Conservation (phyloP, 2,113 vertebrate genomes). For the Actinemys pallida region DNA sequence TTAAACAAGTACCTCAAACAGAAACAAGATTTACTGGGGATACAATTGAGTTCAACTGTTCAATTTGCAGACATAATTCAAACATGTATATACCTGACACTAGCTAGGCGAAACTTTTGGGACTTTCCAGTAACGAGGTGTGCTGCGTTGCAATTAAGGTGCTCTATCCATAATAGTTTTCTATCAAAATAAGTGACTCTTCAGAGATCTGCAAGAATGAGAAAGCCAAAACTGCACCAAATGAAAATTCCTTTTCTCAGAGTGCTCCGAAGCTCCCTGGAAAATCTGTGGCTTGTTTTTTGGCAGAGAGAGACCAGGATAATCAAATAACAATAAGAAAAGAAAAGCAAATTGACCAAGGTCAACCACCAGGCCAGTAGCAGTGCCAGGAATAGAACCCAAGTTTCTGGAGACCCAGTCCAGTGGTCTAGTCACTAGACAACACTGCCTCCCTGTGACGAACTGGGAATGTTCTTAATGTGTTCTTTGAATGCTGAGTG, state of each 20-base stretch:
- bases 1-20: slow-evolving; percentile 9
- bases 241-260: not conserved
- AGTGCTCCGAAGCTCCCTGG: not conserved
- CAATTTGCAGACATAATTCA: not conserved
- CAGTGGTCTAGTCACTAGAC: not conserved
- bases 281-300: not conserved
- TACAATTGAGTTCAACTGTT: not conserved
- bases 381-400: not conserved
- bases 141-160: not conserved
- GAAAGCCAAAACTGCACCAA: not conserved
- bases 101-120: not conserved
- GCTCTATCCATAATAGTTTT: not conserved
- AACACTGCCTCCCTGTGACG: not conserved
- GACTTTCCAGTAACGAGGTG: not conserved
- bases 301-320: not conserved
- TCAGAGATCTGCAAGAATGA: not conserved
- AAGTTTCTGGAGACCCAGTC: not conserved
- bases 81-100: not conserved
- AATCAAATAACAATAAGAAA: not conserved
- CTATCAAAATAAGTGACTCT: slow-evolving; percentile 4
- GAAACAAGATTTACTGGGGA: slow-evolving; percentile 4
- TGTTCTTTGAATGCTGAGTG: too few species aligned
- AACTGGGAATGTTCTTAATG: too few species aligned
- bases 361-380: not conserved
- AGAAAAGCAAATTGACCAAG: not conserved